Evolutionary conservation across 2,888 invertebrate genomes (phyloP).

Genomic region (Lamellibrachia columna): DNA sequence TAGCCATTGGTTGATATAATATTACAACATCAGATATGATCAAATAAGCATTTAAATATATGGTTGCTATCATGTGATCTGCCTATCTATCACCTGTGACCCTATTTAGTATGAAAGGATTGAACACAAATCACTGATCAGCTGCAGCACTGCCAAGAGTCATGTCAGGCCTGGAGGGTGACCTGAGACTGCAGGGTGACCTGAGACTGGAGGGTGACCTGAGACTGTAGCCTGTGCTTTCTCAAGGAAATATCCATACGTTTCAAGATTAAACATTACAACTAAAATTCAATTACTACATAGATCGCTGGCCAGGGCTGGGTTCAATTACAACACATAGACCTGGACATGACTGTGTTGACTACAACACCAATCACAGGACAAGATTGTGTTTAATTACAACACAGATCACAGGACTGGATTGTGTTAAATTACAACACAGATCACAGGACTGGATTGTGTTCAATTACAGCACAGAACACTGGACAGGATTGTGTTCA

Average conservation of each 20-base stretch:
- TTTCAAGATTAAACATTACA: not conserved
- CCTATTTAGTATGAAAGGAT: not conserved
- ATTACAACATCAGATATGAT: not conserved
- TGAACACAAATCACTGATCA: not conserved
- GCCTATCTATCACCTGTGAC: constrained; percentile 10
- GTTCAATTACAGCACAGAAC: no score
- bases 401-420: no score
- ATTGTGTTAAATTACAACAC: no score
- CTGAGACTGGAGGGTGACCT: not conserved
- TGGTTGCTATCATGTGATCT: not conserved
- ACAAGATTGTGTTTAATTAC: no score
- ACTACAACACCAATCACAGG: no score
- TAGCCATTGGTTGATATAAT: not conserved
- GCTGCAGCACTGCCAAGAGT: not conserved
- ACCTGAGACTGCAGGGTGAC: not conserved
- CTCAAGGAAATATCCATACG: not conserved
- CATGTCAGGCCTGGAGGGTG: not conserved
- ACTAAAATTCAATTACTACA: not conserved
- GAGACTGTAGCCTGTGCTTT: not conserved
- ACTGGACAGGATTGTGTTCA: no score
- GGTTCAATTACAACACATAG: not conserved
- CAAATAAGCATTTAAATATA: constrained; percentile 12
- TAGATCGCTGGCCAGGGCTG: not conserved
- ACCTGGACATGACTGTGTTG: no score
- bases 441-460: no score